A percentile compares a stretch with the other conserved stretches of the same genome.
Conservation (phyloP, 2,888 invertebrate genomes). For the Lomographa bimaculata region DNA sequence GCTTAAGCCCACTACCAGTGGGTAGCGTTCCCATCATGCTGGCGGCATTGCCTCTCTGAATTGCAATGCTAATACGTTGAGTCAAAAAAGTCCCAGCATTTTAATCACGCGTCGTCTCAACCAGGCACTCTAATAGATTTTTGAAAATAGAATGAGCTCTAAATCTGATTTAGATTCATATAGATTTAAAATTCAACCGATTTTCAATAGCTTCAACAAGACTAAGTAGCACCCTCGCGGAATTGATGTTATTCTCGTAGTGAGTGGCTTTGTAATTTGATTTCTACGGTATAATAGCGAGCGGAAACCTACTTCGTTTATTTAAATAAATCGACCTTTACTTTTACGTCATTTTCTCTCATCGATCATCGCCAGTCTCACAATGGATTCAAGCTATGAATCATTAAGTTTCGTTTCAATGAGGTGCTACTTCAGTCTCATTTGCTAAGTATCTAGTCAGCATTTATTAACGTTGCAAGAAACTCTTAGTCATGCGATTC, state of each 20-base stretch:
- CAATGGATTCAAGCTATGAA: slow-evolving; percentile 56
- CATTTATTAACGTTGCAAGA: slow-evolving; percentile 38
- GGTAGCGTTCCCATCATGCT: too few species aligned
- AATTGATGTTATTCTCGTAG: too few species aligned
- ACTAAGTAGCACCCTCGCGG: slow-evolving; percentile 14
- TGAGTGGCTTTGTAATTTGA: slow-evolving; percentile 15
- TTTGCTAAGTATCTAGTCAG: slow-evolving; percentile 43
- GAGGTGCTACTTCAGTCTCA: slow-evolving; percentile 38
- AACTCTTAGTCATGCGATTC: slow-evolving; percentile 34
- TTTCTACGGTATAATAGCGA: slow-evolving; percentile 20
- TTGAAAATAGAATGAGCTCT: too few species aligned
- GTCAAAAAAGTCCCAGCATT: too few species aligned
- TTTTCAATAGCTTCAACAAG: slow-evolving; percentile 17
- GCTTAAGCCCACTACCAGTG: too few species aligned
- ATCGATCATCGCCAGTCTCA: slow-evolving; percentile 46
- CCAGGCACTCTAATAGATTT: too few species aligned
- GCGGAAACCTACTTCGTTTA: slow-evolving; percentile 25
- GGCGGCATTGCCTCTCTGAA: too few species aligned
- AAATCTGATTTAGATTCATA: too few species aligned
- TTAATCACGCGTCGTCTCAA: too few species aligned
- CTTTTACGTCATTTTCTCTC: slow-evolving; percentile 43
- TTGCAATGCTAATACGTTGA: too few species aligned
- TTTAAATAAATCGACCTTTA: slow-evolving; percentile 38
- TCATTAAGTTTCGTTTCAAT: slow-evolving; percentile 60
- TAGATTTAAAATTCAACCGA: too few species aligned